Evolutionary conservation across 2,888 invertebrate species (phyloP).

Genomic region (Candidula unifasciata): DNA sequence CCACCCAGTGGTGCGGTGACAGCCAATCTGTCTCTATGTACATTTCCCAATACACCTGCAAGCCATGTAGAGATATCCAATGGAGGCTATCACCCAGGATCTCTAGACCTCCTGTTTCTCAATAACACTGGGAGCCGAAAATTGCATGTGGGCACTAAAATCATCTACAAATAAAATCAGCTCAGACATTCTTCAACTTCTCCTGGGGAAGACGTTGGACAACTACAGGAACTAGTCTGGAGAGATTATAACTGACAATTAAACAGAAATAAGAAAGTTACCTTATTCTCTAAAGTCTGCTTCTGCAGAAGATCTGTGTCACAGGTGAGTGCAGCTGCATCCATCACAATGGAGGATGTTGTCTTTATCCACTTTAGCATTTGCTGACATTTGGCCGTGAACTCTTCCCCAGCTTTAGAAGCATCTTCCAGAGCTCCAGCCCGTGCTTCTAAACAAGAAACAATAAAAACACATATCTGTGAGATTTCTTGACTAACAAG

Average conservation of each 20-base stretch:
- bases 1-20: too few relatives aligned
- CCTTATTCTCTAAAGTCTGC: slow-evolving; percentile 91
- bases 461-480: not conserved
- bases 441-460: slow-evolving; percentile 25
- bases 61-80: too few relatives aligned
- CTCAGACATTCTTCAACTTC: too few relatives aligned
- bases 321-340: slow-evolving; percentile 85
- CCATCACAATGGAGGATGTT: slow-evolving; percentile 73
- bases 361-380: slow-evolving; percentile 93
- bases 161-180: too few relatives aligned
- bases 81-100: too few relatives aligned
- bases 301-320: slow-evolving; percentile 88
- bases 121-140: too few relatives aligned
- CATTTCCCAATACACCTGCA: too few relatives aligned
- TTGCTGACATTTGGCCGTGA: slow-evolving; percentile 91
- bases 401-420: slow-evolving; percentile 89
- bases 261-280: slow-evolving; percentile 45
- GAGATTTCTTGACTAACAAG: not conserved
- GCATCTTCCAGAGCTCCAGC: slow-evolving; percentile 89
- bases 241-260: not conserved
- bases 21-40: too few relatives aligned
- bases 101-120: too few relatives aligned
- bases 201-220: too few relatives aligned
- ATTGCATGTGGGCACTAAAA: too few relatives aligned
- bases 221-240: not conserved